Base-by-base conservation (phyloP, 1,140 invertebrate species). In the Arctopsyche grandis region DNA sequence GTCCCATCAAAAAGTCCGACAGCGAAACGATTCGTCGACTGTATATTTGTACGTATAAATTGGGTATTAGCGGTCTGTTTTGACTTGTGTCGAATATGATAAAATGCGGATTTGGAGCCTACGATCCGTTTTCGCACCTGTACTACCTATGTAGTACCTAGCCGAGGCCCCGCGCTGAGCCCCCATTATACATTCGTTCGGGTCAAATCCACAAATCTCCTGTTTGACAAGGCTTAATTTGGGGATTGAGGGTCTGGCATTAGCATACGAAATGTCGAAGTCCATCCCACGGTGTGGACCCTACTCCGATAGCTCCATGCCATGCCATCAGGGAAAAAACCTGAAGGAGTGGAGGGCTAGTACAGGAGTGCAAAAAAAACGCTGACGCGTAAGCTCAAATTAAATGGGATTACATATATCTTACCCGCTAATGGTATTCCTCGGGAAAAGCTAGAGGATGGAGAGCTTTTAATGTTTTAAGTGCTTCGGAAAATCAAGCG, bases 151-250 rank as follows among this genome's bases (percentile, higher is more conserved):
- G n/a, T n/a, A n/a, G n/a, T n/a, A n/a, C n/a, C n/a, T n/a, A n/a
- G n/a, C 19, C 58, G 70, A 14, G 22, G 16, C 29, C 52, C 19
- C 22, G 70, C 7, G 24, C 12, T 29, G 19, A 46, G 58, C 9
- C 12, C 9, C n/a, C 75, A 77, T 77, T 77, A 77, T 77, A 77
- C 26, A 77, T 77, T 77, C 75, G 75, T 77, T 69, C 22, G 75
- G 75, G 75, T 77, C 75, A 69, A 69, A 77, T 77, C 60, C 75
- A 77, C 75, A 77, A 77, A 77, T 77, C 75, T 77, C 75, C 60
- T 48, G 75, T 77, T 77, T 77, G 75, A 77, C 75, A 77, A 77
- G 75, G 75, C 75, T 77, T 77, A 77, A 77, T 77, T 77, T 77
- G 58, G 75, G 74, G 48, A 60, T 75, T 38, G 48, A 63, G 16